Conservation (phyloP, 2,113 vertebrate genomes). For the Machaerirhynchus nigripectus region DNA sequence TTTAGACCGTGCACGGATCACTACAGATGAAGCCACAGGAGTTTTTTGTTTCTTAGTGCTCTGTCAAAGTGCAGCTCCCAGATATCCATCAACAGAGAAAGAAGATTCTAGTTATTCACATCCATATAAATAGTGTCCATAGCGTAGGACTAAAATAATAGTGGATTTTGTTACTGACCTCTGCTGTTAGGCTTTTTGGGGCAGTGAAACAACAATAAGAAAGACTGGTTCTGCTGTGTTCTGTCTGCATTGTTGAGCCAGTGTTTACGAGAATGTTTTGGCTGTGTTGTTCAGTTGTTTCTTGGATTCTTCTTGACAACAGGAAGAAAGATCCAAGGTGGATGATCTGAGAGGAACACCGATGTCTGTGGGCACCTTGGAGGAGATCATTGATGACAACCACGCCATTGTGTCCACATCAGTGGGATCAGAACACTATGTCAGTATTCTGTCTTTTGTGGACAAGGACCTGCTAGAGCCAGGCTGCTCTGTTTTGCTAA, state of each 20-base stretch:
- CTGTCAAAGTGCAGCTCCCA: not conserved
- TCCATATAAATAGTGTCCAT: rapidly evolving
- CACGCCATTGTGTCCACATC: conserved; percentile 97
- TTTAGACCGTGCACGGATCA: not conserved
- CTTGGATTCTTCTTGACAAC: not conserved
- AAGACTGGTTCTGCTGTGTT: not conserved
- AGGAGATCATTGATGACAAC: conserved; percentile 99
- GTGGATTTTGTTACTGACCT: not conserved
- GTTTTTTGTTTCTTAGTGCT: not conserved
- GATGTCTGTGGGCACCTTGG: conserved; percentile 95
- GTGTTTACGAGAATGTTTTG: not conserved
- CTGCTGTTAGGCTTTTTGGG: not conserved
- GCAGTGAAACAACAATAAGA: not conserved
- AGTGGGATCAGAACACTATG: conserved; percentile 96
- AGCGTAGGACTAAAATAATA: not conserved
- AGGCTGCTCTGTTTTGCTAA: conserved; percentile 95
- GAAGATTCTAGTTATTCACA: not conserved
- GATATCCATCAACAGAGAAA: not conserved
- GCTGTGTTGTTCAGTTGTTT: not conserved
- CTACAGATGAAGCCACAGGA: not conserved
- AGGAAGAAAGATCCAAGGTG: conserved; percentile 98
- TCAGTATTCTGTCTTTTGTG: conserved; percentile 97
- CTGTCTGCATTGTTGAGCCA: not conserved
- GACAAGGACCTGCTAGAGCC: conserved; percentile 97
- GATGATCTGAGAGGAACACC: conserved; percentile 96